Base-by-base conservation (phyloP, 2,888 invertebrate species). In the Helicoverpa assulta region DNA sequence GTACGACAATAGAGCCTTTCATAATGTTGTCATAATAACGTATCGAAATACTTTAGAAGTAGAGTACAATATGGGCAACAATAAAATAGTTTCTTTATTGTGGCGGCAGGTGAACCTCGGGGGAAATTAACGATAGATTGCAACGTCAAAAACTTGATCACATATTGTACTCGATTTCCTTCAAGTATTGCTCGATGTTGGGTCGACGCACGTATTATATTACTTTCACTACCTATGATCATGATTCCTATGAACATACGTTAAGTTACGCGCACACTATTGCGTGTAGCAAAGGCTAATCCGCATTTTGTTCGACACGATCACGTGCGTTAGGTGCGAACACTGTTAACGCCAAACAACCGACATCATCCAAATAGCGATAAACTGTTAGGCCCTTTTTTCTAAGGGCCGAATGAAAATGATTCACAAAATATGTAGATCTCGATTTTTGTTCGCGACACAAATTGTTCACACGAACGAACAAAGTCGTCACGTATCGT, bases 61-160 rank as follows among this genome's bases (percentile, higher is more conserved):
- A 21, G 70, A 73, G 68, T 78, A 86, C 81, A 86, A 88, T 86
- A 82, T 88, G 85, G 86, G 89, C 91, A 92, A 92, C 91, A 92
- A 92, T 93, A 91, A 92, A 92, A 90, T 90, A 92, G 92, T 92
- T 93, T 92, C 92, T 94, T 93, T 92, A 93, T 93, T 92, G 92
- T 91, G 90, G 90, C 87, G 87, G 89, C 90, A 92, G 93, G 93
- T 92, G 85, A 89, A 82, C 86, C 95, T 90, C 95, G 3, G 54
- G 94, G 95, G 95, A 94, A 95, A 95, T 95, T 94, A 94, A 90
- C 90, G 88, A 91, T 90, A 93, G 89, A 94, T 94, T 93, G 93
- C 91, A 91, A 92, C 92, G 90, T 94, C 93, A 93, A 93, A 92
- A 92, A 92, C 86, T 92, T 93, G 92, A 93, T 94, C 93, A 93